A percentile compares a stretch with the other conserved stretches of the same genome.
phyloP scores from a whole-genome alignment of 2,113 vertebrate genomes.

The Taxidea taxus region DNA sequence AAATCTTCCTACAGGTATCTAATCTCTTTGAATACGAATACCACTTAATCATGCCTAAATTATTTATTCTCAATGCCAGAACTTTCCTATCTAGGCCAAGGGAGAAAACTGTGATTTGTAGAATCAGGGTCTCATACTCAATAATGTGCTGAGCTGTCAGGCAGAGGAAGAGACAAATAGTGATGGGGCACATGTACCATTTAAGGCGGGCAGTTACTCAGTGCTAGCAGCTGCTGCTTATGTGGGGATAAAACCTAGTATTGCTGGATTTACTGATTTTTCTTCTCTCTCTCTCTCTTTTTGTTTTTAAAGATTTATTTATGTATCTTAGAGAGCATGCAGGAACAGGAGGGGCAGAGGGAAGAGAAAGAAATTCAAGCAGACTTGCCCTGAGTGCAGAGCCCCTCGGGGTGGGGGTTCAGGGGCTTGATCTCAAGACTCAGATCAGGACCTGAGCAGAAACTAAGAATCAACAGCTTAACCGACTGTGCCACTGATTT shows the following conservation, averaged over 20 bases:
- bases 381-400: neutral
- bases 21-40: neutral
- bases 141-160: neutral
- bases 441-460: neutral
- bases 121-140: neutral
- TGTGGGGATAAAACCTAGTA: neutral
- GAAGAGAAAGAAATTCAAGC: neutral
- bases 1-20: neutral
- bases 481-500: neutral
- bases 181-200: fast-evolving
- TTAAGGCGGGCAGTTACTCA: neutral
- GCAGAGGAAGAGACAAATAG: neutral
- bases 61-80: neutral
- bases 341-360: neutral
- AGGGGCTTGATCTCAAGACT: neutral
- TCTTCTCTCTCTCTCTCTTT: neutral
- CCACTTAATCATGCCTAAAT: neutral
- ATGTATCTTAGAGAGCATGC: neutral
- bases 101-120: neutral
- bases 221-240: neutral
- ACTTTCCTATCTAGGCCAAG: neutral
- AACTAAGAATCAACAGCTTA: neutral
- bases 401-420: neutral
- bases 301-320: neutral
- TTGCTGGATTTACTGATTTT: neutral